Evolutionary conservation across 2,797 vertebrate genomes (phyloP).

Genomic region (Alcedo atthis): DNA sequence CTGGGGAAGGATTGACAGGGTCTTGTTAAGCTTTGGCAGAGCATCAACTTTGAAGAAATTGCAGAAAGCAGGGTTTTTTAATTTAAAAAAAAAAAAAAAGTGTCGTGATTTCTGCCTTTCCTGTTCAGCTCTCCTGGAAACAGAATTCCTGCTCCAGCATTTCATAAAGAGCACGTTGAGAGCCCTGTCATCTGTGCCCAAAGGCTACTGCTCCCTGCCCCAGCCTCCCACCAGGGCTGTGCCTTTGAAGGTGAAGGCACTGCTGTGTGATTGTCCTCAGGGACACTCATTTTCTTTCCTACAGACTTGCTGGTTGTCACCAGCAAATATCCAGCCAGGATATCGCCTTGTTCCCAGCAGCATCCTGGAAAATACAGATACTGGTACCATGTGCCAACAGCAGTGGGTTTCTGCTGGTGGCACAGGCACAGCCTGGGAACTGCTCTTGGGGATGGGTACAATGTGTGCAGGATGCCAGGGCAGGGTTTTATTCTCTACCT

Average conservation of each 20-base stretch:
- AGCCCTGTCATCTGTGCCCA: constrained; percentile 56
- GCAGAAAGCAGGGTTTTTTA: constrained; percentile 14
- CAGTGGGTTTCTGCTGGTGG: neutral
- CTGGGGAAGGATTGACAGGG: neutral
- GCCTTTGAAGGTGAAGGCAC: constrained; percentile 40
- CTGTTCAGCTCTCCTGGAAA: neutral
- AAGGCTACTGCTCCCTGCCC: constrained; percentile 55
- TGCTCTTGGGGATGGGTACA: accelerated
- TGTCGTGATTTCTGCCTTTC: constrained; percentile 23
- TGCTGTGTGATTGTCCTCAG: constrained; percentile 9
- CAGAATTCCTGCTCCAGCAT: neutral
- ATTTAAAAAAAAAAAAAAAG: neutral
- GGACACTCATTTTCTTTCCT: constrained; percentile 32
- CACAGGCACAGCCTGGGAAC: neutral
- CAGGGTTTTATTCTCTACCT: neutral
- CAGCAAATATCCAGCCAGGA: neutral
- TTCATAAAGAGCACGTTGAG: constrained; percentile 31
- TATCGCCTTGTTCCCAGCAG: neutral
- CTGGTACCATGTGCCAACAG: accelerated
- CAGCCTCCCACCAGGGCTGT: constrained; percentile 31
- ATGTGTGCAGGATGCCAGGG: neutral
- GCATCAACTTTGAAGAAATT: neutral
- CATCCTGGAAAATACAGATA: neutral
- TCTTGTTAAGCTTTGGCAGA: constrained; percentile 52
- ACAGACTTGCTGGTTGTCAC: constrained; percentile 15